These are phyloP conservation scores for Sinella curviseta DNA, from an alignment of 1,140 invertebrate species.

Conservation along the genomic window DNA sequence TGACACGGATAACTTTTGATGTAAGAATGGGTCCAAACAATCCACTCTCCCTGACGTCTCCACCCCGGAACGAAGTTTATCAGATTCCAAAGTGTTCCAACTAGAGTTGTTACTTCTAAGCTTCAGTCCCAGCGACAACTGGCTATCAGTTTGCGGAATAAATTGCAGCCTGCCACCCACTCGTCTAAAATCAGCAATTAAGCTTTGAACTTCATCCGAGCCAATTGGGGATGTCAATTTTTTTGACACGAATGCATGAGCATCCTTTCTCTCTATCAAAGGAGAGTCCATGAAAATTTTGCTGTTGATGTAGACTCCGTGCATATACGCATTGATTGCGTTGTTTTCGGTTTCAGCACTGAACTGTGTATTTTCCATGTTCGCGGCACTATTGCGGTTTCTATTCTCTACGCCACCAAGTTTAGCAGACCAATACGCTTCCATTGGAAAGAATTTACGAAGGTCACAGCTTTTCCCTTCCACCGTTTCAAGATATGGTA, in stretches of 20 bases:
- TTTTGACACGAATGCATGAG: slow-evolving; percentile 71
- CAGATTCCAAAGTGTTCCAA: slow-evolving; percentile 42
- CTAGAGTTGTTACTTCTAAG: slow-evolving; percentile 33
- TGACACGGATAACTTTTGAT: slow-evolving; percentile 84
- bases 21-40: slow-evolving; percentile 79
- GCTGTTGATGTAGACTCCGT: slow-evolving; percentile 4
- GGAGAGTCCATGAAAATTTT: slow-evolving; percentile 10
- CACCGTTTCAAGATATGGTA: slow-evolving; percentile 88
- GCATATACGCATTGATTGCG: slow-evolving; percentile 25
- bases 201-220: slow-evolving; percentile 63
- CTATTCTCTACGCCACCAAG: slow-evolving; percentile 28
- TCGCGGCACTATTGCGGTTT: background rate
- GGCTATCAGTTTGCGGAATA: slow-evolving; percentile 33
- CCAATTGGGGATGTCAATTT: slow-evolving; percentile 67
- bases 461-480: slow-evolving; percentile 73
- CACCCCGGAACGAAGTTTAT: slow-evolving; percentile 7
- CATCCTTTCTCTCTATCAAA: slow-evolving; percentile 51
- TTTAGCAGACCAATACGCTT: slow-evolving; percentile 72
- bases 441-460: slow-evolving; percentile 73
- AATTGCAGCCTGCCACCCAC: slow-evolving; percentile 70
- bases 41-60: slow-evolving; percentile 60
- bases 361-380: background rate
- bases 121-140: background rate
- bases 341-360: slow-evolving; percentile 25
- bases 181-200: slow-evolving; percentile 83